Conservation (phyloP, 2,113 vertebrate species). For the Oreotragus oreotragus region DNA sequence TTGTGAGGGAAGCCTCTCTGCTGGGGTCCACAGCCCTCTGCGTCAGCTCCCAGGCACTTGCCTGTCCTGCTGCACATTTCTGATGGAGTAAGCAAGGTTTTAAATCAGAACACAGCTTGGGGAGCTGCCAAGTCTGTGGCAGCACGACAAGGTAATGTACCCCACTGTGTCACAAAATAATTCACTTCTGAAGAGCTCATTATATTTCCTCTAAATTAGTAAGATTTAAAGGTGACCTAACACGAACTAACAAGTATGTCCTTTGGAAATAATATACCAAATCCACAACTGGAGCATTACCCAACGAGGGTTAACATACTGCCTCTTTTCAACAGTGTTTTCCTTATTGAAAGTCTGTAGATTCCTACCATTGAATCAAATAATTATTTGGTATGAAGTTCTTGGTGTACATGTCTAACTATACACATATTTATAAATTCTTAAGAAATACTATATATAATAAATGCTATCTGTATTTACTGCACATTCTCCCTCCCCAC, state of each 20-base stretch:
- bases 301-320: background rate
- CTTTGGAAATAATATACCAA: background rate
- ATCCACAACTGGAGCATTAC: background rate
- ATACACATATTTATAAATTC: background rate
- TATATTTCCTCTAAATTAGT: background rate
- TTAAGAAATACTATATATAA: background rate
- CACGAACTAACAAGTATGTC: background rate
- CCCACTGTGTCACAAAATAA: background rate
- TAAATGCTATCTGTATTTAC: background rate
- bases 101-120: background rate
- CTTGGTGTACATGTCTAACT: background rate
- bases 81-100: background rate
- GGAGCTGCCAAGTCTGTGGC: background rate
- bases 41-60: too few species aligned
- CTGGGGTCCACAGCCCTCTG: background rate
- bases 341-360: background rate
- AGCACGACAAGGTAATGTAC: background rate
- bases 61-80: background rate
- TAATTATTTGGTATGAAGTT: background rate
- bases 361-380: background rate
- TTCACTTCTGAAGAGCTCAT: slow-evolving; percentile 2
- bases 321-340: background rate
- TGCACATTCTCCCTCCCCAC: background rate
- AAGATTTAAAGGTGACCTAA: slow-evolving; percentile 12
- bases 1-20: background rate